Evolutionary conservation across 30 jellyfish, hydroid and myxozoan genomes (phyloP).

Genomic region (Sanderia malayensis): DNA sequence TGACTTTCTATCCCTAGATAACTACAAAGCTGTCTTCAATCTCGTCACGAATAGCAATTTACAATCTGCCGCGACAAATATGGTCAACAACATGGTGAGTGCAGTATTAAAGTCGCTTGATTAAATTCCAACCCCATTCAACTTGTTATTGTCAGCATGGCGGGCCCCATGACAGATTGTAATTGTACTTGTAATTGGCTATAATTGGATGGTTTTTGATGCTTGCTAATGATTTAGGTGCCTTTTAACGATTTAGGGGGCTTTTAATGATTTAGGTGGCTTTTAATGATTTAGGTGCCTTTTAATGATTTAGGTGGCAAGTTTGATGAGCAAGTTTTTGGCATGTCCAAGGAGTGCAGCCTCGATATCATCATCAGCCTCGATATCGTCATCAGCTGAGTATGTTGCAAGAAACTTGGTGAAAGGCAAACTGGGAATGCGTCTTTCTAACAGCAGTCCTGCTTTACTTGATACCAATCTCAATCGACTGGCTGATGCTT

Average conservation of each 20-base stretch:
- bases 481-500: slow-evolving; percentile 69
- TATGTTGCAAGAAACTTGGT: background rate
- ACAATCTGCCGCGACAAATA: slow-evolving; percentile 36
- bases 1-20: slow-evolving; percentile 5
- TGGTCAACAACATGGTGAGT: slow-evolving; percentile 49
- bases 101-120: too few species aligned
- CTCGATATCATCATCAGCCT: background rate
- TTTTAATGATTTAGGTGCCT: too few species aligned
- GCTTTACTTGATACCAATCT: slow-evolving; percentile 37
- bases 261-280: too few species aligned
- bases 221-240: too few species aligned
- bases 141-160: too few species aligned
- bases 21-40: slow-evolving; percentile 60
- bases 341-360: slow-evolving; percentile 25
- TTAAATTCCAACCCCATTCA: too few species aligned
- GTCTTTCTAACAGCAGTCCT: slow-evolving; percentile 57
- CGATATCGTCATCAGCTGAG: background rate
- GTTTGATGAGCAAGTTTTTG: slow-evolving; percentile 31
- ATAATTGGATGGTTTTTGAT: too few species aligned
- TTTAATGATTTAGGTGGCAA: slow-evolving; percentile 23
- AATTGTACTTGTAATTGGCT: too few species aligned
- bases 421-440: slow-evolving; percentile 5
- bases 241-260: too few species aligned
- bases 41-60: slow-evolving; percentile 63
- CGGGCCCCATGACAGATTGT: too few species aligned